Percentiles rank a stretch among this genome's conserved stretches.
Conservation (phyloP, 2,113 vertebrate species). For the Hylia prasina region DNA sequence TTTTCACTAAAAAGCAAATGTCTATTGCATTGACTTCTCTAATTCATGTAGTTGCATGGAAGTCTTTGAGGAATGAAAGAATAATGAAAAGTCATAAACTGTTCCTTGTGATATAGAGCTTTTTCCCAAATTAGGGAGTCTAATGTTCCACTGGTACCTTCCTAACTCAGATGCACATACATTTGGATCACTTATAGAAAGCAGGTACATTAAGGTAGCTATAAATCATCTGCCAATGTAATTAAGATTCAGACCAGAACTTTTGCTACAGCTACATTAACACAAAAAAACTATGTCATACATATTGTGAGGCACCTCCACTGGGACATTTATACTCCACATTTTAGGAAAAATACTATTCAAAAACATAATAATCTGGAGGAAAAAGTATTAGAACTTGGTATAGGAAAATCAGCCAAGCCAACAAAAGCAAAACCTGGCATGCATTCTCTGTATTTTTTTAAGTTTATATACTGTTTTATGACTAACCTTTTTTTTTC, state of each 20-base stretch:
- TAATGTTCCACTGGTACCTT: not conserved
- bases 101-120: not conserved
- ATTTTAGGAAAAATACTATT: not conserved
- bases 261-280: not conserved
- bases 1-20: not conserved
- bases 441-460: not conserved
- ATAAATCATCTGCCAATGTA: not conserved
- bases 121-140: not conserved
- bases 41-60: not conserved
- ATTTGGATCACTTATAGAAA: not conserved
- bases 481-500: not conserved
- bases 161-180: not conserved
- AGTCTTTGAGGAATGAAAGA: not conserved
- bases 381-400: not conserved
- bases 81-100: not conserved
- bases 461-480: not conserved
- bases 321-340: not conserved
- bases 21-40: not conserved
- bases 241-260: not conserved
- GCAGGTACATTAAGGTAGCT: not conserved
- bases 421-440: not conserved
- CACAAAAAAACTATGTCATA: not conserved
- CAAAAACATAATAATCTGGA: not conserved
- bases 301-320: not conserved
- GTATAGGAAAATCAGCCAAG: not conserved